Conservation (phyloP, 2,797 vertebrate genomes). For the Falco biarmicus region DNA sequence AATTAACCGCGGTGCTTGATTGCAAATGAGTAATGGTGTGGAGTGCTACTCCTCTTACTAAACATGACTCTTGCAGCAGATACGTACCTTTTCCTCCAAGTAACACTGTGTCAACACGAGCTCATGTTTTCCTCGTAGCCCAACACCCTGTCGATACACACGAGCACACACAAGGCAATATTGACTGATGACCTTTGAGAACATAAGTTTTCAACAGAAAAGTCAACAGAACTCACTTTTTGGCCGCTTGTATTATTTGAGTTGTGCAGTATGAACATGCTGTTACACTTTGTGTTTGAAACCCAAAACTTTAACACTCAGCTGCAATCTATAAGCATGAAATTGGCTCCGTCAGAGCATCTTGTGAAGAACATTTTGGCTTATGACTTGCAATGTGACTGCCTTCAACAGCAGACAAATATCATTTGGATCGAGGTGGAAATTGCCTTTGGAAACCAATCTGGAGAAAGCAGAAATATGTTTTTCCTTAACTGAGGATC, state of each 20-base stretch:
- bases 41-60: slow-evolving; percentile 15
- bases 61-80: slow-evolving; percentile 32
- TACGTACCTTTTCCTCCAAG: slow-evolving; percentile 49
- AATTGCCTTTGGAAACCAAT: not conserved
- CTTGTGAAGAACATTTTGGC: not conserved
- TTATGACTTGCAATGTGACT: not conserved
- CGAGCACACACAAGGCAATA: not conserved
- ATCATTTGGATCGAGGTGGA: not conserved
- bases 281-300: slow-evolving; percentile 20
- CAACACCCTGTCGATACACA: not conserved
- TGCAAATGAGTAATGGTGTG: not conserved
- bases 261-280: slow-evolving; percentile 55
- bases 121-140: slow-evolving; percentile 22
- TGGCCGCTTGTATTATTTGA: slow-evolving; percentile 59
- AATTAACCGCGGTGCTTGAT: not conserved
- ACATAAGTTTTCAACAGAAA: slow-evolving; percentile 42
- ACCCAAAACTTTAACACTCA: slow-evolving; percentile 40
- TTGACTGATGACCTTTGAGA: slow-evolving; percentile 32
- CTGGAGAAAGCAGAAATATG: not conserved
- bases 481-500: not conserved
- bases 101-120: slow-evolving; percentile 59
- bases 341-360: not conserved
- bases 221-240: slow-evolving; percentile 64
- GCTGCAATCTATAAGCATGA: not conserved
- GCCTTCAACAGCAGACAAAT: not conserved